Base-by-base conservation (phyloP, 1,140 invertebrate genomes). In the Drosophila fuyamai region DNA sequence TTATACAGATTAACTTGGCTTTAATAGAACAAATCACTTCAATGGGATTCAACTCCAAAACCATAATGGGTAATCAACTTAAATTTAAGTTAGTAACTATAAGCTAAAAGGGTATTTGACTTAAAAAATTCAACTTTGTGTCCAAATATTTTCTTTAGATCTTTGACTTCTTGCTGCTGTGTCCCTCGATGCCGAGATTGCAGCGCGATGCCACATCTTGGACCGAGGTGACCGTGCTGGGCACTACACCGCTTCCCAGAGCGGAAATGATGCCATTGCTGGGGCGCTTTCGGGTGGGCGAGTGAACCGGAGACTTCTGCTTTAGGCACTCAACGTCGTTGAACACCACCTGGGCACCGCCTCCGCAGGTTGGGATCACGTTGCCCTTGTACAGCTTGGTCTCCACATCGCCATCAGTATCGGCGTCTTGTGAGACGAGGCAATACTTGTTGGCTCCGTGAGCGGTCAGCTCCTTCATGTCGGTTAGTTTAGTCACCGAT, bases 331-430 rank as follows among this genome's bases (percentile, higher is more conserved):
- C 98, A 2, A 99, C 96, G 93, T 99, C 98, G 78, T 97, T 97
- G 82, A 99, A 99, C 27, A 99, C 95, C 0, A 99, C 97, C 90
- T 99, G 97, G 2, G 97, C 96, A 0, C 98, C 98, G 8, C 98
- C 98, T 13, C 96, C 96, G 65, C 95, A 95, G 1, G 98, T 99
- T 10, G 97, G 97, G 13, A 99, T 94, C 32, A 99, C 96, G 92
- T 99, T 97, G 46, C 96, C 98, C 95, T 99, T 99, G 81, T 97
- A 97, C 41, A 99, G 86, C 82, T 97, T 97, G 0, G 98, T 99
- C 93, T 98, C 97, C 2, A 99, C 92, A 91, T 98, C 97, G 0
- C 98, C 98, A 81, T 97, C 96, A 0, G 96, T 96, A 91, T 99
- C 97, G 43, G 96, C 95, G 76, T 98, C 96, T 93, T 99, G 98